Base-by-base conservation (phyloP, 1,140 invertebrate species). In the Trichogramma pretiosum region DNA sequence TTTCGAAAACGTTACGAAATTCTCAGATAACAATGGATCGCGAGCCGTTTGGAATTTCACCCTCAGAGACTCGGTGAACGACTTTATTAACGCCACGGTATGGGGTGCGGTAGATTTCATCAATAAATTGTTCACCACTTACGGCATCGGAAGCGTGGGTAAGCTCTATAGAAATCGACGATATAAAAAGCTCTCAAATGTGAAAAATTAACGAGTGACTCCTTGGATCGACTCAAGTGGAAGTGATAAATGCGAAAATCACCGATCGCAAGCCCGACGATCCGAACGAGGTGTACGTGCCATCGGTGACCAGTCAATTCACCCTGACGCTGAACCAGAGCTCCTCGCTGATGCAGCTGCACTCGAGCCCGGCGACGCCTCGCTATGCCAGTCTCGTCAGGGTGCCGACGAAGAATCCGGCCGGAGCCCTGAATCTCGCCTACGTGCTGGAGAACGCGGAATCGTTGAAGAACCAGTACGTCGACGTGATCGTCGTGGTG, bases 31-130 rank as follows among this genome's bases (percentile, higher is more conserved):
- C 40, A 44, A 50, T 0, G 73, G 74, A 38, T 65, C 68, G 26
- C 65, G 76, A 53, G 74, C 70, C 4, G 82, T 85, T 24, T 84
- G 79, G 75, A 79, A 77, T 50, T 83, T 84, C 56, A 84, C 81
- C 2, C 47, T 85, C 8, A 65, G 82, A 45, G 83, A 85, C 72
- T 81, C 81, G 7, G 63, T 75, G 5, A 56, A 76, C 3, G 79
- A 84, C 61, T 80, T 78, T 19, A 81, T 83, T 28, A 84, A 85
- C 61, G 74, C 76, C 2, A 77, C 81, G 11, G 78, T 77, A 48
- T 85, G 82, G 82, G 81, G 82, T 9, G 71, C 70, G 18, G 63
- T 73, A 30, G 74, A 78, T 52, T 80, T 71, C 53, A 67, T 84
- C 4, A 65, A 68, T 19, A 72, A 74, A 44, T 64, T 79, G 37